phyloP scores from a whole-genome alignment of 2,113 vertebrate genomes.

The Xiphorhynchus elegans region DNA sequence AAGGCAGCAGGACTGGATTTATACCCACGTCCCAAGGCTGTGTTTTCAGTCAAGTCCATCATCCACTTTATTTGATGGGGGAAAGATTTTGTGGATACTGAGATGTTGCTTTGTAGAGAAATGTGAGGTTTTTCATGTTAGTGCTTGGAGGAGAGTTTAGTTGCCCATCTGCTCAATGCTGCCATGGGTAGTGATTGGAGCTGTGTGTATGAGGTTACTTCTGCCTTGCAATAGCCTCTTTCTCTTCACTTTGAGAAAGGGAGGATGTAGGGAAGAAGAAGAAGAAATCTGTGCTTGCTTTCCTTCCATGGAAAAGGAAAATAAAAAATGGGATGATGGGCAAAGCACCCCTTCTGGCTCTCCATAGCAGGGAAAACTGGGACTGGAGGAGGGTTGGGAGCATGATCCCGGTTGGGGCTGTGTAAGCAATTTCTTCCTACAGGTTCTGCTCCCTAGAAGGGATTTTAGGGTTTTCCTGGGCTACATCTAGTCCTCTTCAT shows the following conservation, averaged over 20 bases:
- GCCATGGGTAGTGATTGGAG: neutral
- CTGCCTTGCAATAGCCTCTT: neutral
- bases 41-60: neutral
- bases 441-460: neutral
- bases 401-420: neutral
- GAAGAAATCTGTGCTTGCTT: neutral
- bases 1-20: neutral
- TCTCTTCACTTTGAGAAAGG: neutral
- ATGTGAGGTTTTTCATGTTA: neutral
- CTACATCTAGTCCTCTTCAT: neutral
- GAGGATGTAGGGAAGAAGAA: neutral
- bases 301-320: neutral
- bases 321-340: neutral
- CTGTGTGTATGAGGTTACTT: fast-evolving
- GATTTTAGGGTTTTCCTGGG: neutral
- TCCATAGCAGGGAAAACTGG: fast-evolving
- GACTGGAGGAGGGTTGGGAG: neutral
- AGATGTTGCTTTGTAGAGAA: neutral
- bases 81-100: neutral
- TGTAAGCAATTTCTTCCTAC: neutral
- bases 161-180: neutral
- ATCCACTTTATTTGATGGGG: neutral
- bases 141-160: neutral
- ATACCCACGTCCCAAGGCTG: neutral
- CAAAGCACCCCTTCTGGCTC: neutral